Conservation (phyloP, 2,113 vertebrate species). For the Potamarius usumacintae region DNA sequence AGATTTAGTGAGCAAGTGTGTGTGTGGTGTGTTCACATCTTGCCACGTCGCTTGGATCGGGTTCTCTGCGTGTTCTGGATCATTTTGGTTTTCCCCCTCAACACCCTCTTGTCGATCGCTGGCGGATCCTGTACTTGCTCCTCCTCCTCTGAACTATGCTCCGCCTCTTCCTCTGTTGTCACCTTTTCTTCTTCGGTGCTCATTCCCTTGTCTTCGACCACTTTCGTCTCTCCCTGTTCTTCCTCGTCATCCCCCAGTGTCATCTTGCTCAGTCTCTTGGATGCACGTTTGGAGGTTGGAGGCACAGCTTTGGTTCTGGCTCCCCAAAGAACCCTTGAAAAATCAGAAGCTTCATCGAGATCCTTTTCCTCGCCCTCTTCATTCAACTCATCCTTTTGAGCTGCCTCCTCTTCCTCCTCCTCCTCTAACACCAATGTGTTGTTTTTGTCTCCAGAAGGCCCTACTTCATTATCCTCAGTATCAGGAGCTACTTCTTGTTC, state of each 20-base stretch:
- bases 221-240: slow-evolving; percentile 4
- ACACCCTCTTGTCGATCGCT: slow-evolving; percentile 46
- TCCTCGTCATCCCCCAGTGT: background rate
- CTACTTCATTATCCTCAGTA: background rate
- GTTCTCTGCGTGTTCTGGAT: slow-evolving; percentile 26
- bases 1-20: background rate
- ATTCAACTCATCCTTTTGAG: slow-evolving; percentile 18
- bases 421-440: background rate
- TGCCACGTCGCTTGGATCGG: slow-evolving; percentile 48
- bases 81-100: slow-evolving; percentile 45
- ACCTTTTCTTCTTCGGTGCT: slow-evolving; percentile 33
- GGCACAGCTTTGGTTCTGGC: slow-evolving; percentile 6
- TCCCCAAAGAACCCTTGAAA: slow-evolving; percentile 3
- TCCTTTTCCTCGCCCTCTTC: slow-evolving; percentile 28
- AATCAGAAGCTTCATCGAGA: background rate
- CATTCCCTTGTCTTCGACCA: background rate
- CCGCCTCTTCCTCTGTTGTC: slow-evolving; percentile 33
- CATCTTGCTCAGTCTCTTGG: slow-evolving; percentile 41
- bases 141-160: slow-evolving; percentile 29
- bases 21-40: slow-evolving; percentile 32
- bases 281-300: slow-evolving; percentile 31
- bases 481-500: background rate
- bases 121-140: slow-evolving; percentile 45
- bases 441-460: background rate
- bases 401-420: background rate